A percentile compares a stretch with the other conserved stretches of the same genome.
These are phyloP conservation scores for Nemopilema nomurai DNA, from an alignment of 30 jellyfish, hydroid and myxozoan genomes.

Conservation along the genomic window DNA sequence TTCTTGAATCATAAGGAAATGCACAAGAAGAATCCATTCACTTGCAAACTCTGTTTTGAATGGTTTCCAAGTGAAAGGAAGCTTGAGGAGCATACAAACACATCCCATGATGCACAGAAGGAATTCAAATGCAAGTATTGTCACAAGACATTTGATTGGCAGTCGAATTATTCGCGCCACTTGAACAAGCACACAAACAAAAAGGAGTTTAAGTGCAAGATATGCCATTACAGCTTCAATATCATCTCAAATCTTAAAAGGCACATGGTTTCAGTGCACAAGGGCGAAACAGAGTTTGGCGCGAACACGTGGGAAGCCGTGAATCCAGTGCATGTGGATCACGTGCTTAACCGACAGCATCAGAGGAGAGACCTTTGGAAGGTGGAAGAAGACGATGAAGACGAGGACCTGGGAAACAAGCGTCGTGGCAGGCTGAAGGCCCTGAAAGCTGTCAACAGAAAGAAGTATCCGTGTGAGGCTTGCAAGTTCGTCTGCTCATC, in stretches of 20 bases:
- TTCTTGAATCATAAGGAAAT: slow-evolving; percentile 23
- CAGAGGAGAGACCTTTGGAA: slow-evolving; percentile 47
- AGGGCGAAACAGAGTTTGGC: slow-evolving; percentile 31
- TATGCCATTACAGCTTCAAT: slow-evolving; percentile 42
- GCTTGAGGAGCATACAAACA: slow-evolving; percentile 14
- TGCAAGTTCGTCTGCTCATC: slow-evolving; percentile 40
- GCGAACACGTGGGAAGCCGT: slow-evolving; percentile 46
- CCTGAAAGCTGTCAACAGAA: slow-evolving; percentile 25
- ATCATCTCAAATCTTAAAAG: slow-evolving; percentile 41
- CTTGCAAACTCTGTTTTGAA: slow-evolving; percentile 37
- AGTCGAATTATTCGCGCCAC: slow-evolving; percentile 37
- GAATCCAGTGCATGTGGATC: slow-evolving; percentile 49
- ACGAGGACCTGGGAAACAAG: not conserved
- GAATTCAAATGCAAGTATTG: slow-evolving; percentile 47
- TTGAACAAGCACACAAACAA: slow-evolving; percentile 49
- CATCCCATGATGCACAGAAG: slow-evolving; percentile 40
- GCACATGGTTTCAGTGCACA: slow-evolving; percentile 30
- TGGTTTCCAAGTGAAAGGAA: slow-evolving; percentile 27
- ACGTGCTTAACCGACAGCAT: slow-evolving; percentile 36
- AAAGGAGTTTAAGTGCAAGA: slow-evolving; percentile 31
- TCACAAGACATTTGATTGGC: slow-evolving; percentile 51
- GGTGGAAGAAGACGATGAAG: slow-evolving; percentile 1
- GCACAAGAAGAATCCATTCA: slow-evolving; percentile 48
- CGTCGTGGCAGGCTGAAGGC: slow-evolving; percentile 31
- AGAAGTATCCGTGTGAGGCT: slow-evolving; percentile 21